Conservation (phyloP, 1,140 invertebrate genomes). For the Oedothorax gibbosus region DNA sequence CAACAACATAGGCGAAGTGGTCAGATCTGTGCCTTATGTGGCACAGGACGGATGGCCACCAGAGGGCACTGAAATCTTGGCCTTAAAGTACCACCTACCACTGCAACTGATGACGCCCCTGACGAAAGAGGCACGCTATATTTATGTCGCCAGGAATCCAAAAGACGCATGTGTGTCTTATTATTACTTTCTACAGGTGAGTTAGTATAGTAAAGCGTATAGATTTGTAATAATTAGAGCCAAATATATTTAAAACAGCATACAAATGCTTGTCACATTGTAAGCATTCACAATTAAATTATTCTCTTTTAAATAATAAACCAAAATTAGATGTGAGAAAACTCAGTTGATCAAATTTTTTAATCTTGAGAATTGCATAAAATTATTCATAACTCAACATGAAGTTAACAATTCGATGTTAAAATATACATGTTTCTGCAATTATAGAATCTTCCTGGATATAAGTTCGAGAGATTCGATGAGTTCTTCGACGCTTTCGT, state of each 20-base stretch:
- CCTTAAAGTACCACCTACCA: constrained; percentile 79
- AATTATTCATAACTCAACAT: no score
- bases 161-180: constrained; percentile 88
- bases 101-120: constrained; percentile 75
- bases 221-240: background rate
- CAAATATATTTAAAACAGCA: no score
- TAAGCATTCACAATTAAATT: no score
- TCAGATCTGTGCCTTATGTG: constrained; percentile 15
- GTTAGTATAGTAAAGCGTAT: background rate
- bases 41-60: constrained; percentile 38
- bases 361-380: no score
- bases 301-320: no score
- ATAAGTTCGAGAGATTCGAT: constrained; percentile 19
- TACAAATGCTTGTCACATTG: no score
- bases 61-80: background rate
- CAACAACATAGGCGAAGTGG: background rate
- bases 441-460: background rate
- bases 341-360: no score
- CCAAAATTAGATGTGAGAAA: no score
- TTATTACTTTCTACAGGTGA: constrained; percentile 78
- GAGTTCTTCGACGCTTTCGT: constrained; percentile 55
- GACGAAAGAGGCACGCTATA: constrained; percentile 70
- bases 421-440: no score
- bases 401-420: no score
- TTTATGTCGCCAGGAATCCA: constrained; percentile 85